A percentile compares a stretch with the other conserved stretches of the same genome.
phyloP scores from a whole-genome alignment of 2,113 vertebrate species.

The Pleuronectes platessa region DNA sequence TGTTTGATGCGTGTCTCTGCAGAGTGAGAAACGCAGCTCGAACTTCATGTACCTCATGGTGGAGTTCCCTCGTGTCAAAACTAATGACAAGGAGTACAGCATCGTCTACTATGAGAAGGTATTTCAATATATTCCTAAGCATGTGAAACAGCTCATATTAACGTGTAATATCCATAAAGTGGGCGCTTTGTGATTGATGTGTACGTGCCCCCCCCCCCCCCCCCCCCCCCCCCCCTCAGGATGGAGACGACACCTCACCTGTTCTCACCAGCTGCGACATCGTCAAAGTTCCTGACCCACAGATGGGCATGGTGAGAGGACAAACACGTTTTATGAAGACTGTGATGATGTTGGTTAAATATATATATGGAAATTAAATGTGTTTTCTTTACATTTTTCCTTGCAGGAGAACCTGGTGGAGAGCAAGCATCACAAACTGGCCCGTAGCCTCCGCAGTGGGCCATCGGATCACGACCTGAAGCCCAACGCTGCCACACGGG shows the following conservation, averaged over 20 bases:
- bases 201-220: not conserved
- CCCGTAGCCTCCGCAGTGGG: constrained; percentile 95
- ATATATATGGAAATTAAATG: fast-evolving
- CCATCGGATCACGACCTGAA: constrained; percentile 98
- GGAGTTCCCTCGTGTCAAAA: constrained; percentile 96
- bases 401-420: constrained; percentile 97
- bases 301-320: constrained; percentile 95
- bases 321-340: too few relatives aligned
- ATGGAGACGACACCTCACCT: constrained; percentile 91
- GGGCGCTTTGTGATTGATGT: not conserved
- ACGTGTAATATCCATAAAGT: not conserved
- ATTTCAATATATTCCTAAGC: not conserved
- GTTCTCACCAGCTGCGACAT: constrained; percentile 93
- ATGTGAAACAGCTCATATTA: too few relatives aligned
- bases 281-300: constrained; percentile 98
- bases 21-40: constrained; percentile 98
- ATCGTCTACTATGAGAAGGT: constrained; percentile 99
- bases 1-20: constrained; percentile 21
- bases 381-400: not conserved
- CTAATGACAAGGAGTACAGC: constrained; percentile 93
- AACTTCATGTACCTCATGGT: constrained; percentile 99
- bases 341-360: not conserved
- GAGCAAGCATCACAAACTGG: constrained; percentile 98
- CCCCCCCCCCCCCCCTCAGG: constrained; percentile 77
- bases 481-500: constrained; percentile 95